Evolutionary conservation across 2,888 invertebrate species (phyloP).

Genomic region (Halictus ligatus): DNA sequence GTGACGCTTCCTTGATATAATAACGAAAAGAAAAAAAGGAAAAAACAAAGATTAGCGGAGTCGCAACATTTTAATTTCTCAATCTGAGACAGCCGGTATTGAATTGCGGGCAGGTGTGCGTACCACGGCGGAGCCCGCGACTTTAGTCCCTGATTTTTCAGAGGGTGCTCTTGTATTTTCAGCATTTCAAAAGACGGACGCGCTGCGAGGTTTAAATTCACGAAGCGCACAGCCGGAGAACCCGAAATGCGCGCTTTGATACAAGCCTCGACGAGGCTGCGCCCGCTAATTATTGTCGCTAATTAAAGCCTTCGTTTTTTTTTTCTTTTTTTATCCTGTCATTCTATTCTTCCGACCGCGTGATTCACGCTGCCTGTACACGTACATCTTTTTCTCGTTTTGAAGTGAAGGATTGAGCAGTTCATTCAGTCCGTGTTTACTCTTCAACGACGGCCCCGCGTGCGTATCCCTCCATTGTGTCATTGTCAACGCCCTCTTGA

Average conservation of each 20-base stretch:
- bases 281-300: constrained; percentile 68
- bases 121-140: background rate
- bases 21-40: background rate
- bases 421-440: constrained; percentile 21
- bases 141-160: constrained; percentile 20
- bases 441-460: constrained; percentile 6
- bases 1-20: too few relatives aligned
- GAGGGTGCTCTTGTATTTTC: constrained; percentile 6
- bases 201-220: constrained; percentile 38
- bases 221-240: constrained; percentile 2
- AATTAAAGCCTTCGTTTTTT: constrained; percentile 63
- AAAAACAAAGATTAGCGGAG: background rate
- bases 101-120: background rate
- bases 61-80: background rate
- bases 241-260: constrained; percentile 38
- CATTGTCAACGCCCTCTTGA: constrained; percentile 17
- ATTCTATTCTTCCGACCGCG: constrained; percentile 15
- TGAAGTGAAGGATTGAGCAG: constrained; percentile 22
- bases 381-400: constrained; percentile 2
- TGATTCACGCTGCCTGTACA: background rate
- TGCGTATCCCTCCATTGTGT: constrained; percentile 21
- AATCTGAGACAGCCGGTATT: background rate
- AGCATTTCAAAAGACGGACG: constrained; percentile 24
- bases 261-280: constrained; percentile 19
- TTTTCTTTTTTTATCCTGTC: constrained; percentile 26